Base-by-base conservation (phyloP, 1,140 invertebrate genomes). In the fruit fly (Drosophila melanogaster) region DNA sequence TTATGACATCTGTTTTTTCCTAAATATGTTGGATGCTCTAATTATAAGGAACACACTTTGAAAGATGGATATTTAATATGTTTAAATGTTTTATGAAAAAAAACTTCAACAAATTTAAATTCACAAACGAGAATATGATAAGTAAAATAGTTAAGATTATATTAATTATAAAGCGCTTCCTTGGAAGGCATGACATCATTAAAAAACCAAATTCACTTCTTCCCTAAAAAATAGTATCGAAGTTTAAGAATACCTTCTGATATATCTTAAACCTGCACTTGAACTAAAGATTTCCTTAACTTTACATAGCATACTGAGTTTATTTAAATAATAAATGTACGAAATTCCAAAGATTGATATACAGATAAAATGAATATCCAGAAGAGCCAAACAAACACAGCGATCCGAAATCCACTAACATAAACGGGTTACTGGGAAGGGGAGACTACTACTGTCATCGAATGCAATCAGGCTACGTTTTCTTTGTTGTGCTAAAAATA, bases 401-500 rank as follows among this genome's bases (percentile, higher is more conserved):
- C 47, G 57, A 55, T 55, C n/a, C n/a, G 1, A 26, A 22, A 14
- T 46, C 43, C 43, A 46, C 43, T 46, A 46, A 46, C 33, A 26
- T 30, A 33, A 33, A 56, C 54, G n/a, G n/a, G 69, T 65, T 71
- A 81, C 56, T 66, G 65, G 64, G 46, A 43, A 61, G 65, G 64
- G 46, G 43, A 65, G 35, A 49, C 44, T 62, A 51, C 19, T 46
- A 35, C 3, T 14, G 17, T 37, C 46, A 50, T 51, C 17, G 33
- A 40, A 40, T 44, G 40, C 35, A 37, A 54, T 89, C 58, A 90
- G 53, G 76, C 72, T 35, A 89, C 6, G 54, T 91, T 91, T 59
- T 90, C 90, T 71, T 91, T 91, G 74, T 91, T 91, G 49, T 74
- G 51, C 90, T 91, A 74, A 14, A 69, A 70, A 26, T n/a, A 67